phyloP scores from a whole-genome alignment of 30 jellyfish, hydroid and myxozoan genomes.

The Hydractinia symbiolongicarpus region DNA sequence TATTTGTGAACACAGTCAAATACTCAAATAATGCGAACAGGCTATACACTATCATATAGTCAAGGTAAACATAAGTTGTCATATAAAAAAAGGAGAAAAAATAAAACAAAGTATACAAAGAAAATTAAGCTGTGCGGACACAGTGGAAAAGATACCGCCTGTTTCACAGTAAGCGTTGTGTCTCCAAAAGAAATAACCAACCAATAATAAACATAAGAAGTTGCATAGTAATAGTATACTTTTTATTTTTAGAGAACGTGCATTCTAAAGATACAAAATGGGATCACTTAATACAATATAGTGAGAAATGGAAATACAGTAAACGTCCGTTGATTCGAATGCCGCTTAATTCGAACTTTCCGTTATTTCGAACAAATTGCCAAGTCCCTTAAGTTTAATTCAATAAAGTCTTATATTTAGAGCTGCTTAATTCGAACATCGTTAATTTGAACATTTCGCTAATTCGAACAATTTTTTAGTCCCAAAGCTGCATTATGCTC shows the following conservation, averaged over 20 bases:
- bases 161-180: constrained; percentile 75
- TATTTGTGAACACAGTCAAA: constrained; percentile 46
- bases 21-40: constrained; percentile 72
- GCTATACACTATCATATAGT: constrained; percentile 45
- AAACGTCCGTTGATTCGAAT: too few species aligned
- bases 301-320: not conserved
- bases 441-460: too few species aligned
- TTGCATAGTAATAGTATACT: constrained; percentile 22
- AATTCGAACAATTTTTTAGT: too few species aligned
- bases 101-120: not conserved
- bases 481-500: too few species aligned
- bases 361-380: too few species aligned
- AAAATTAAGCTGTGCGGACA: not conserved
- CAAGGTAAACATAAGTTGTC: not conserved
- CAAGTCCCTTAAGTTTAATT: too few species aligned
- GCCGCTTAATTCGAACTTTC: too few species aligned
- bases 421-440: too few species aligned
- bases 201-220: constrained; percentile 31
- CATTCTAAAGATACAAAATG: constrained; percentile 32
- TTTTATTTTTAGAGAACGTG: constrained; percentile 36
- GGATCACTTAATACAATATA: not conserved
- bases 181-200: constrained; percentile 56
- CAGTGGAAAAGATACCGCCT: constrained; percentile 53
- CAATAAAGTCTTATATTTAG: too few species aligned
- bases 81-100: not conserved